Percentiles rank a stretch among this genome's conserved stretches.
Conservation (phyloP, 2,888 invertebrate genomes). For the Drosophila cracens region DNA sequence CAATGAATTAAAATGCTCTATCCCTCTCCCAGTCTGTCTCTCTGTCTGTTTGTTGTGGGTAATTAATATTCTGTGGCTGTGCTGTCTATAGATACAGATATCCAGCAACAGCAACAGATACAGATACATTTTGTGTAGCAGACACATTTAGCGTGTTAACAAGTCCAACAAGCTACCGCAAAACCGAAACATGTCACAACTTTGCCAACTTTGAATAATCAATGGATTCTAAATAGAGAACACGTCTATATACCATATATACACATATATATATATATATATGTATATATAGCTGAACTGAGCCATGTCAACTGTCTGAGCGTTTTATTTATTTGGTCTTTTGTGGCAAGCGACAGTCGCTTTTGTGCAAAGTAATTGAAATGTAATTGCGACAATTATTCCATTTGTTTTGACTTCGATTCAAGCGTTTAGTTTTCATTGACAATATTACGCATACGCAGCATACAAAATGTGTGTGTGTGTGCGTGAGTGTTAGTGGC, state of each 20-base stretch:
- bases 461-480: not conserved
- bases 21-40: not conserved
- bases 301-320: slow-evolving; percentile 13
- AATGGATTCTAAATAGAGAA: slow-evolving; percentile 53
- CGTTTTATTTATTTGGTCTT: slow-evolving; percentile 48
- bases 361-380: slow-evolving; percentile 42
- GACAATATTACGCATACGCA: slow-evolving; percentile 46
- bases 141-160: slow-evolving; percentile 71
- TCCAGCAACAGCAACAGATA: slow-evolving; percentile 9
- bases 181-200: slow-evolving; percentile 51
- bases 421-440: slow-evolving; percentile 1
- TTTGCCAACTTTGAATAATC: slow-evolving; percentile 68
- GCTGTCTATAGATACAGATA: slow-evolving; percentile 40
- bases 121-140: slow-evolving; percentile 48
- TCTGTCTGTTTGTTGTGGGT: slow-evolving; percentile 43
- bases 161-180: slow-evolving; percentile 47
- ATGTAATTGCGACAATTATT: slow-evolving; percentile 42
- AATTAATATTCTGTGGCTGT: slow-evolving; percentile 75
- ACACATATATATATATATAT: not conserved
- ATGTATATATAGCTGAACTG: not conserved
- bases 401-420: slow-evolving; percentile 11
- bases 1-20: slow-evolving; percentile 31
- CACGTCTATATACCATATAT: not conserved
- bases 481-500: not conserved
- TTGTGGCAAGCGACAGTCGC: slow-evolving; percentile 27